A percentile compares a stretch with the other conserved stretches of the same genome.
Evolutionary conservation across 2,113 vertebrate species (phyloP).

Genomic region (Psittacus erithacus): DNA sequence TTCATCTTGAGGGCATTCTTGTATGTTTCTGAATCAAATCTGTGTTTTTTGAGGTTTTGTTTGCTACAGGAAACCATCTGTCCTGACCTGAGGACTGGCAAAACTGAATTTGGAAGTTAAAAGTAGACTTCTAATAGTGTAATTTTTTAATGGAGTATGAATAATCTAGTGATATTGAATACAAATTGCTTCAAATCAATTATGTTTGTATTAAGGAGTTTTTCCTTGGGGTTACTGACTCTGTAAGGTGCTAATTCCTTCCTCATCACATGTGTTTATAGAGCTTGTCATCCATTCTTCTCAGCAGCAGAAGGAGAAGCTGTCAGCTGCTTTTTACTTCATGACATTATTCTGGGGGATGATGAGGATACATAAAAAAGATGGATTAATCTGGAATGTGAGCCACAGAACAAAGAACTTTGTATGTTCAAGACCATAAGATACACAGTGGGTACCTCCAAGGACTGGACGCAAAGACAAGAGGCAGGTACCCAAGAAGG

Average conservation of each 20-base stretch:
- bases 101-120: neutral
- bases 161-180: neutral
- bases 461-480: neutral
- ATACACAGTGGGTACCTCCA: neutral
- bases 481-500: neutral
- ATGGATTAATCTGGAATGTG: neutral
- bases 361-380: neutral
- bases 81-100: neutral
- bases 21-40: neutral
- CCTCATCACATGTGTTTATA: neutral
- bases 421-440: neutral
- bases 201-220: neutral
- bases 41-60: neutral
- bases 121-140: neutral
- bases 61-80: neutral
- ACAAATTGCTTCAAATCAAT: slow-evolving; percentile 5
- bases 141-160: neutral
- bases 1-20: neutral
- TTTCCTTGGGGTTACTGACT: neutral
- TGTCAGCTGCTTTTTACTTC: neutral
- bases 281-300: neutral
- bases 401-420: neutral
- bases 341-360: neutral
- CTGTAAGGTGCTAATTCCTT: neutral
- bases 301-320: neutral